Base-by-base conservation (phyloP, 1,140 invertebrate genomes). In the Campoletis sonorensis region DNA sequence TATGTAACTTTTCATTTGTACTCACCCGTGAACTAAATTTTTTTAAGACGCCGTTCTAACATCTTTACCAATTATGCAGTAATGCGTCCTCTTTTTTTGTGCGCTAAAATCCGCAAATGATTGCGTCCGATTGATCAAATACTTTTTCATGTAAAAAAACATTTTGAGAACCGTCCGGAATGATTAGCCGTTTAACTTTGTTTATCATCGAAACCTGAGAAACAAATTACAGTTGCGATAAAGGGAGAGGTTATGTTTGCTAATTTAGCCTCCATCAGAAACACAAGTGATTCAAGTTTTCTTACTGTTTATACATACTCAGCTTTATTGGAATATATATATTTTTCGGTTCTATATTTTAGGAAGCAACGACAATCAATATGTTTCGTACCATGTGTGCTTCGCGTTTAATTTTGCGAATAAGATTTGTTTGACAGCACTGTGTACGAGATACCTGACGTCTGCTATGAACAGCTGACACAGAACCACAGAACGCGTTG, bases 141-240 rank as follows among this genome's bases (percentile, higher is more conserved):
- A 98, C 98, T 94, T 98, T 99, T 33, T 99, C 99, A 93, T 98
- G 98, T 16, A 99, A 93, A 51, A 99, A 96, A 84, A 99, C 99
- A 91, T 99, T 99, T 89, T 99, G 98, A 70, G 98, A 99, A 15
- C 99, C 99, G 93, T 98, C 99, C 7, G 99, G 92, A 8, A 99
- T 96, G 23, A 98, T 98, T 89, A 98, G 96, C 80, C 98, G 93
- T 89, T 98, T 98, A 0, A 99, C 98, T 95, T 99, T 98, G 89
- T 99, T 99, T 40, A n/a, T n/a, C n/a, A 98, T 98, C 30, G 97
- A 98, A 5, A 97, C 97, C 96, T 97, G 82, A 33, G 82, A 93
- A 93, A 26, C n/a, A n/a, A 75, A 16, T 76, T 13, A 27, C 27
- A 0, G 77, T 16, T n/a, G 1, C 72, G 72, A 82, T 5, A 83